Percentiles rank a stretch among this genome's conserved stretches.
phyloP scores from a whole-genome alignment of 2,888 invertebrate species.

The Nemapogon koenigi region DNA sequence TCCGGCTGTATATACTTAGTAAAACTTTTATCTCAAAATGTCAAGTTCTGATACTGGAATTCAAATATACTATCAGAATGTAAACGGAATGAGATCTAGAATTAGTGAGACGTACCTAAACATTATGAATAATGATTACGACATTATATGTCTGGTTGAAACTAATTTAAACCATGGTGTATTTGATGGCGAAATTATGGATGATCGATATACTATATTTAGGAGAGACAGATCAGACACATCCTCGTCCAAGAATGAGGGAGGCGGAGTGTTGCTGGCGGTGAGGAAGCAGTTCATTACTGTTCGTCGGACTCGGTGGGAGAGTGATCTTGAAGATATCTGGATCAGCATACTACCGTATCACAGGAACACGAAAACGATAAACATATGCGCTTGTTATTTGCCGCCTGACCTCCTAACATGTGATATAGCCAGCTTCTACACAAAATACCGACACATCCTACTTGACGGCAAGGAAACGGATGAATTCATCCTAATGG shows the following conservation, averaged over 20 bases:
- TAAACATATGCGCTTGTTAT: slow-evolving; percentile 6
- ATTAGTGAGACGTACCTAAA: too few relatives aligned
- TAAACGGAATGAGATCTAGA: slow-evolving; percentile 2
- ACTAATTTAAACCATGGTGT: slow-evolving; percentile 8
- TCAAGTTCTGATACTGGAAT: too few relatives aligned
- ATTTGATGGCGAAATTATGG: slow-evolving; percentile 5
- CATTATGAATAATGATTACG: slow-evolving; percentile 2
- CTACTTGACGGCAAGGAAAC: not conserved
- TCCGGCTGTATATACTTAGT: too few relatives aligned
- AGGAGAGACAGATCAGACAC: slow-evolving; percentile 2
- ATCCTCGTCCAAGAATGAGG: slow-evolving; percentile 1
- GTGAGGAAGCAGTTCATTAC: slow-evolving; percentile 2
- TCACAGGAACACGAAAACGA: not conserved
- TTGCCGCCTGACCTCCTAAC: not conserved
- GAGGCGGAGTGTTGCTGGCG: slow-evolving; percentile 9
- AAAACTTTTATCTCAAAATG: too few relatives aligned
- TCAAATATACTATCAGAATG: slow-evolving; percentile 10
- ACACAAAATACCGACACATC: not conserved
- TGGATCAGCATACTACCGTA: slow-evolving; percentile 1
- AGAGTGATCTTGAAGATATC: slow-evolving; percentile 4
- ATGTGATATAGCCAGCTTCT: not conserved
- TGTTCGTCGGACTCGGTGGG: not conserved
- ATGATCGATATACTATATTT: slow-evolving; percentile 5
- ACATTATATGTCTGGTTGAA: slow-evolving; percentile 6
- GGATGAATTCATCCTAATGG: slow-evolving; percentile 2